Base-by-base conservation (phyloP, 2,888 invertebrate genomes). In the Anoncus sp. region DNA sequence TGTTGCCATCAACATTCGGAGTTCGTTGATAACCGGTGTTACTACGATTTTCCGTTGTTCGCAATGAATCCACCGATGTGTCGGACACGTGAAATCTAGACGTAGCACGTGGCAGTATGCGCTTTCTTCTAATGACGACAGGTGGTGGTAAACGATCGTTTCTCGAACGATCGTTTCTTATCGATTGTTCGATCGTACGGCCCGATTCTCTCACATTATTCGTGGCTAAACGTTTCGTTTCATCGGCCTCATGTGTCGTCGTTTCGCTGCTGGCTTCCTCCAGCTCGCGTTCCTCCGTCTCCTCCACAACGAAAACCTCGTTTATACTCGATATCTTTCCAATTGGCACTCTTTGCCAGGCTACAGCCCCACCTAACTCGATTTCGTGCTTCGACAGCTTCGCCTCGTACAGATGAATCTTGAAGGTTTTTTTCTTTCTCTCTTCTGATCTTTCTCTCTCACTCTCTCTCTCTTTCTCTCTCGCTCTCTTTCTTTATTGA, bases 401-500 rank as follows among this genome's bases (percentile, higher is more conserved):
- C 83, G 85, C 85, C 83, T 83, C 86, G 83, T 87, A 85, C 70
- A 87, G 85, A 86, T 89, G 87, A 90, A 90, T 90, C 82, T 89
- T 89, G 89, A 74, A 84, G 73, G 66, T 79, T 73, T 85, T 59
- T 70, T 35, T 18, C 35, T 22, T 35, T 20, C 12, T 12, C 9
- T 16, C 5, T 3, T 12, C 27, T 9, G 10, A 18, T 14, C 10
- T 38, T 43, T 60, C 10, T 43, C 27, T 35, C 35, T 67, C 38
- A 43, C 24, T 27, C 14, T 40, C 9, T 57, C 38, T 24, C 35
- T n/a, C n/a, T 27, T 9, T 49, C 10, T 22, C 35, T 22, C n/a
- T n/a, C 31, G 12, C 47, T 12, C 27, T 38, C n/a, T n/a, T n/a
- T n/a, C n/a, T 22, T 4, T 38, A 45, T 51, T 14, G 0, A 1